These are phyloP conservation scores for Kryptolebias marmoratus DNA, from an alignment of 2,113 vertebrate species.

Conservation along the genomic window DNA sequence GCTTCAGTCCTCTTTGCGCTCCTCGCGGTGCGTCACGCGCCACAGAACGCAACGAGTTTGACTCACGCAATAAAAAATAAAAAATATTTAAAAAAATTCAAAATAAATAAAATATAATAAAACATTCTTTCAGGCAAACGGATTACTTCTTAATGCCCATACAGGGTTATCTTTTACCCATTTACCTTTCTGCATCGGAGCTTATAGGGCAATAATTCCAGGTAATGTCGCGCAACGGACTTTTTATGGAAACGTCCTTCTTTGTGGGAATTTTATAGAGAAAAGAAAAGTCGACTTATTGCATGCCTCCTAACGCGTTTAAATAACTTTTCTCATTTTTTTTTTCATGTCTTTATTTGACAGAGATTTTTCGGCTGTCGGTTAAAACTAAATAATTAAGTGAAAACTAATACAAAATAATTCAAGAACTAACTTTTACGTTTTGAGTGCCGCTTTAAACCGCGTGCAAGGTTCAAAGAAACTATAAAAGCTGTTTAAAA, in stretches of 20 bases:
- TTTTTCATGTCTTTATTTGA: not conserved
- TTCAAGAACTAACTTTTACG: not conserved
- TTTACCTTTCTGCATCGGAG: constrained; percentile 62
- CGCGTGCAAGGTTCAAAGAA: too few relatives aligned
- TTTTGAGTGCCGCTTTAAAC: not conserved
- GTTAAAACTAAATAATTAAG: not conserved
- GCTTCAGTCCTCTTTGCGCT: constrained; percentile 31
- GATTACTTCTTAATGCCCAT: constrained; percentile 44
- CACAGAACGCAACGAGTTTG: constrained; percentile 23
- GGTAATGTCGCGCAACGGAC: constrained; percentile 74
- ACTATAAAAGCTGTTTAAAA: too few relatives aligned
- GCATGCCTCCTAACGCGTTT: constrained; percentile 39
- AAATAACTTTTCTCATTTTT: not conserved
- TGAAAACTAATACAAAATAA: constrained; percentile 5
- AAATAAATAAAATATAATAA: not conserved
- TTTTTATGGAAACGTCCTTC: constrained; percentile 51
- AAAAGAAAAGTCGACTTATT: constrained; percentile 6
- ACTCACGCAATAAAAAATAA: not conserved
- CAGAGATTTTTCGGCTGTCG: not conserved
- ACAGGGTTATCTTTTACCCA: constrained; percentile 9
- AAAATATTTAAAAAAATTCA: not conserved
- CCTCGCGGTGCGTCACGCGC: constrained; percentile 30
- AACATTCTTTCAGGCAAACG: constrained; percentile 24
- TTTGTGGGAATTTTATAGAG: constrained; percentile 21
- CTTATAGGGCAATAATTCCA: constrained; percentile 68